Evolutionary conservation across 1,140 invertebrate genomes (phyloP).

Genomic region (Papilio aristodemus): DNA sequence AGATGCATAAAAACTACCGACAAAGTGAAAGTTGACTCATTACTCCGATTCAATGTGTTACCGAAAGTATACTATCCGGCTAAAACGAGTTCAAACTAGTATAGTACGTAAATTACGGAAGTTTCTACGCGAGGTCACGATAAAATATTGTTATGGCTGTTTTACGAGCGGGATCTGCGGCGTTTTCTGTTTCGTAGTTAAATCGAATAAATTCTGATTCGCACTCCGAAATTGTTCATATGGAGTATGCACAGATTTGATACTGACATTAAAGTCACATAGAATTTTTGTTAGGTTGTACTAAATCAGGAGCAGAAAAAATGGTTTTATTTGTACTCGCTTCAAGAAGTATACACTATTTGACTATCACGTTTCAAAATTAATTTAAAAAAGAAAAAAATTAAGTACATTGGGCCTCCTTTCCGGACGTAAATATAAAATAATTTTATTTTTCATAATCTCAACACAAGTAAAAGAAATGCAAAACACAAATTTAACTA

Average conservation of each 20-base stretch:
- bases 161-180: constrained; percentile 54
- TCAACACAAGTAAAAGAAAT: not conserved
- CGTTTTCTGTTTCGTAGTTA: constrained; percentile 15
- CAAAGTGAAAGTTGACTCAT: not conserved
- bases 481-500: not conserved
- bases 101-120: constrained; percentile 50
- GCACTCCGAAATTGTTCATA: not conserved
- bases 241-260: not conserved
- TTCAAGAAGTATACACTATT: no score
- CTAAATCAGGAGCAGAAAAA: no score
- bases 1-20: not conserved
- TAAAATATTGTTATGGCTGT: constrained; percentile 61
- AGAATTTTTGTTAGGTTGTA: no score
- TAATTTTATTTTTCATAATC: no score
- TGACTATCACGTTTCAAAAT: no score
- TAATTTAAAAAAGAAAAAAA: no score
- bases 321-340: no score
- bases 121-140: constrained; percentile 50
- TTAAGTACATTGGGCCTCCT: no score
- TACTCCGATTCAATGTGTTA: constrained; percentile 26
- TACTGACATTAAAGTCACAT: no score
- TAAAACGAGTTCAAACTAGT: constrained; percentile 36
- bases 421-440: no score
- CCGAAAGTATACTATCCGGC: constrained; percentile 33
- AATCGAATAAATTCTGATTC: constrained; percentile 13